Conservation (phyloP, 2,113 vertebrate species). For the Siphamia tubifer region DNA sequence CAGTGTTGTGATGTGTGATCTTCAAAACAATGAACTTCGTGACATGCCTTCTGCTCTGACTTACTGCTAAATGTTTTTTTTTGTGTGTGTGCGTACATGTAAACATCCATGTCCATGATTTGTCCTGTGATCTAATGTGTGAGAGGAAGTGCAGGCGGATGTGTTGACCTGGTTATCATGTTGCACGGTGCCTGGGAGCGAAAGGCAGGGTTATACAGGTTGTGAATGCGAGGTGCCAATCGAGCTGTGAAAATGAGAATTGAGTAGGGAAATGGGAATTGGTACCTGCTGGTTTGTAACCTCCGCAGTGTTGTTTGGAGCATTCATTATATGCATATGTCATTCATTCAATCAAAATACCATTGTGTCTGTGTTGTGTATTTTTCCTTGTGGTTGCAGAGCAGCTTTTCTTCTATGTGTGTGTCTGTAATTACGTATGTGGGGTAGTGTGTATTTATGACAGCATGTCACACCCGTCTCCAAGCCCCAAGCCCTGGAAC, state of each 20-base stretch:
- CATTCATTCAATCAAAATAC: slow-evolving; percentile 55
- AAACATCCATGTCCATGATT: slow-evolving; percentile 1
- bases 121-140: neutral
- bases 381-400: slow-evolving; percentile 26
- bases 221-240: slow-evolving; percentile 71
- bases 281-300: slow-evolving; percentile 53
- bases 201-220: slow-evolving; percentile 42
- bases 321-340: slow-evolving; percentile 54
- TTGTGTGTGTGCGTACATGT: too few species aligned
- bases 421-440: slow-evolving; percentile 37
- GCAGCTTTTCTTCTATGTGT: slow-evolving; percentile 12
- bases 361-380: neutral
- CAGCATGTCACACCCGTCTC: slow-evolving; percentile 49
- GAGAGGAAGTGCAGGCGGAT: slow-evolving; percentile 13
- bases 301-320: slow-evolving; percentile 60
- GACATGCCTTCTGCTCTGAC: neutral
- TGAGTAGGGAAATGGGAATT: slow-evolving; percentile 79
- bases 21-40: neutral
- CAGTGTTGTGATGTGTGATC: too few species aligned
- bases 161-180: slow-evolving; percentile 67
- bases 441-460: slow-evolving; percentile 44
- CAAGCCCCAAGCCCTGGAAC: slow-evolving; percentile 44
- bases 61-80: slow-evolving; percentile 12
- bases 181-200: slow-evolving; percentile 19
- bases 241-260: slow-evolving; percentile 79